Conservation (phyloP, 2,113 vertebrate genomes). For the Nipponia nippon region DNA sequence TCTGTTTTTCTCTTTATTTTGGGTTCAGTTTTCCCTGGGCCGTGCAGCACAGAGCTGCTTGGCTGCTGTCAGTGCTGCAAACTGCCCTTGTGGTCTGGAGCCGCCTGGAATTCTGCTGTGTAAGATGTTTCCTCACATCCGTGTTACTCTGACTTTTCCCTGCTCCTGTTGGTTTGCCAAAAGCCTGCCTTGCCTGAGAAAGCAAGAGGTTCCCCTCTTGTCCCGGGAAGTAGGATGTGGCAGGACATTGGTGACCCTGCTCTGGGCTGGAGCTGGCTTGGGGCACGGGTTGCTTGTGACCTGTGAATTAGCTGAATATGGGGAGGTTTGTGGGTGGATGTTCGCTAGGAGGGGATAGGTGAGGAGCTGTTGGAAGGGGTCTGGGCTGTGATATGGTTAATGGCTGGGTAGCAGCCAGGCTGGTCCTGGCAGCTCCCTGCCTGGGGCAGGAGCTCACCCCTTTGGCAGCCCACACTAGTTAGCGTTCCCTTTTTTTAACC, state of each 20-base stretch:
- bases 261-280: not conserved
- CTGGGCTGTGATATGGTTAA: not conserved
- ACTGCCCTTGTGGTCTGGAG: not conserved
- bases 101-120: not conserved
- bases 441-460: not conserved
- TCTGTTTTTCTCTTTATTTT: not conserved
- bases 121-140: not conserved
- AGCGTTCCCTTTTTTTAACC: not conserved
- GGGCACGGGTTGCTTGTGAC: no score
- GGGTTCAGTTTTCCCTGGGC: not conserved
- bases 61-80: not conserved
- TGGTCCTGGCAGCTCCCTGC: not conserved
- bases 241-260: not conserved
- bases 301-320: not conserved
- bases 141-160: not conserved
- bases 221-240: rapidly evolving
- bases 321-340: not conserved
- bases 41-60: not conserved
- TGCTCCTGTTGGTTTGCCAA: not conserved
- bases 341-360: not conserved
- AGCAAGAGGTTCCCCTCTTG: not conserved
- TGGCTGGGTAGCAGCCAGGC: not conserved
- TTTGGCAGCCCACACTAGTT: not conserved
- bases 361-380: not conserved
- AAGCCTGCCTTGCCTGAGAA: not conserved